A percentile compares a stretch with the other conserved stretches of the same genome.
phyloP scores from a whole-genome alignment of 2,797 vertebrate genomes.

The Astyanax mexicanus region DNA sequence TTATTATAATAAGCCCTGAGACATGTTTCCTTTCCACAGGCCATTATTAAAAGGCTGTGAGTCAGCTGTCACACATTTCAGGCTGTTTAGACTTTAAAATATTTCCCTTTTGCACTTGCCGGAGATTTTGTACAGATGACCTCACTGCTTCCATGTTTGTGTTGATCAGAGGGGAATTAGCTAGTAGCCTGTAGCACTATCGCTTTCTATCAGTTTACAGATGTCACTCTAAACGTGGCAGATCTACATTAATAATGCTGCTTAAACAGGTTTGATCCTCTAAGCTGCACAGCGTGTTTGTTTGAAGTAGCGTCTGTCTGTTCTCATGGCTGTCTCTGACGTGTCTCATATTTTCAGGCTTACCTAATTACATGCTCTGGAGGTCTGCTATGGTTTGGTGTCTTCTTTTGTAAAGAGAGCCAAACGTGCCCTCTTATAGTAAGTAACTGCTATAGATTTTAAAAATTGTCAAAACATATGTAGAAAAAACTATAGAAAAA shows the following conservation, averaged over 20 bases:
- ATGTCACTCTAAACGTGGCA: background rate
- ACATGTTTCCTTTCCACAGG: conserved; percentile 24
- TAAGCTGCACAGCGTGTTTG: conserved; percentile 4
- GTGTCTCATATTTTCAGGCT: conserved; percentile 22
- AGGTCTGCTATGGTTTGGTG: conserved; percentile 4
- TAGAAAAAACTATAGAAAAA: no score
- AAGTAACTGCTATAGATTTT: no score
- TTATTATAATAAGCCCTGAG: conserved; percentile 48
- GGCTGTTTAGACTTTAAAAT: background rate
- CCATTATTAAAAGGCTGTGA: conserved; percentile 20
- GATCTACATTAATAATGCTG: conserved; percentile 13
- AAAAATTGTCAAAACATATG: no score
- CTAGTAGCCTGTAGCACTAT: background rate
- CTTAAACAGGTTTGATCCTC: background rate
- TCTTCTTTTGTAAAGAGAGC: background rate
- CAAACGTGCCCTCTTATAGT: background rate
- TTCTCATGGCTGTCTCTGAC: conserved; percentile 2
- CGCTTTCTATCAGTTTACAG: conserved; percentile 1
- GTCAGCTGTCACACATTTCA: conserved; percentile 12
- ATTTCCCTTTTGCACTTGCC: background rate
- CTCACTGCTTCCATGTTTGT: background rate
- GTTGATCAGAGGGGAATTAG: conserved; percentile 5
- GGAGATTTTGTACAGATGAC: background rate
- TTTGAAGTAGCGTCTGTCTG: conserved; percentile 11
- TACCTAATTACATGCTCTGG: conserved; percentile 13